These are phyloP conservation scores for Amphilophus citrinellus DNA, from an alignment of 2,113 vertebrate species.

Conservation along the genomic window DNA sequence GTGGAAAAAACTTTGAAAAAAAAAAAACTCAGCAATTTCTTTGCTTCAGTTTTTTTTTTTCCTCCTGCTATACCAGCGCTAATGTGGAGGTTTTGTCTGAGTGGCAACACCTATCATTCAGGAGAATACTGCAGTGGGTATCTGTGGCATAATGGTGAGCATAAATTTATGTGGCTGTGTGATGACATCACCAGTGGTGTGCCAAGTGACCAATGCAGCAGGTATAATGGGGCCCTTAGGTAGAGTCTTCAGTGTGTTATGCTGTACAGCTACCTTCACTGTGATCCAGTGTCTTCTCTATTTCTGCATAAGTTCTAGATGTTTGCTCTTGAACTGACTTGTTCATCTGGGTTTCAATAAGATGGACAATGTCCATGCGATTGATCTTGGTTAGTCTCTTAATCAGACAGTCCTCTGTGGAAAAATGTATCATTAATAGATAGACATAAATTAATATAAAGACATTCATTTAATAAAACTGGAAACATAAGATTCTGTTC, in stretches of 20 bases:
- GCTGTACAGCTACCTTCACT: slow-evolving; percentile 88
- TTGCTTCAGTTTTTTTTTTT: too few relatives aligned
- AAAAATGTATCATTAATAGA: slow-evolving; percentile 14
- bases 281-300: slow-evolving; percentile 93
- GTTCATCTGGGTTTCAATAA: slow-evolving; percentile 90
- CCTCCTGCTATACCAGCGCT: too few relatives aligned
- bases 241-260: background rate
- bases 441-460: background rate
- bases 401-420: slow-evolving; percentile 88
- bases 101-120: too few relatives aligned
- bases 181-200: too few relatives aligned
- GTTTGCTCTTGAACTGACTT: slow-evolving; percentile 85
- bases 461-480: background rate
- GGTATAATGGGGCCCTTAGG: background rate
- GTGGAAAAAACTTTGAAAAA: too few relatives aligned
- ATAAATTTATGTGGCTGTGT: too few relatives aligned
- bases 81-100: too few relatives aligned
- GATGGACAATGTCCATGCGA: slow-evolving; percentile 97
- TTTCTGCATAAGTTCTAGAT: slow-evolving; percentile 87
- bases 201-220: too few relatives aligned
- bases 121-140: too few relatives aligned
- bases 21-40: too few relatives aligned
- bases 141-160: too few relatives aligned
- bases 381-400: slow-evolving; percentile 97
- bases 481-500: background rate